phyloP scores from a whole-genome alignment of 1,140 invertebrate genomes.

The Melanaphis sacchari region DNA sequence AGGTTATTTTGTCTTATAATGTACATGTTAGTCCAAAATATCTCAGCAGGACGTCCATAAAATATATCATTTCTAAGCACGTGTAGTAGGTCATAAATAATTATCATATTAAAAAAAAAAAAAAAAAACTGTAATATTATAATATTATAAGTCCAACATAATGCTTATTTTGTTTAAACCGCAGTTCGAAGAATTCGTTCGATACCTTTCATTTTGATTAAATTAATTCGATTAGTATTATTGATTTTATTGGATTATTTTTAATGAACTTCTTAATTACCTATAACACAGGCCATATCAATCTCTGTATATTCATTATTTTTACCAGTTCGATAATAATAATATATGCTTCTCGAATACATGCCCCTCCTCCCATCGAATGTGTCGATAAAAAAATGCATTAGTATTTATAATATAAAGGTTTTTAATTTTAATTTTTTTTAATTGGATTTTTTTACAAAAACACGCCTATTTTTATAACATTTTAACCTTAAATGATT shows the following conservation, averaged over 20 bases:
- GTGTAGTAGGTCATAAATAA: too few species aligned
- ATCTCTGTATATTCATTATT: background rate
- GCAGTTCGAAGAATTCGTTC: background rate
- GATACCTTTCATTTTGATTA: slow-evolving; percentile 1
- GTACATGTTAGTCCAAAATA: background rate
- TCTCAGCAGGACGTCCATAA: background rate
- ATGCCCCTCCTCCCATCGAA: background rate
- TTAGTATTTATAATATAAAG: background rate
- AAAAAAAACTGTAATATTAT: background rate
- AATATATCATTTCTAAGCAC: background rate
- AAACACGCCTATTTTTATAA: background rate
- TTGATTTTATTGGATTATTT: background rate
- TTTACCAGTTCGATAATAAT: background rate
- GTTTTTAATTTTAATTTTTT: background rate
- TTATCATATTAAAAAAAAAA: background rate
- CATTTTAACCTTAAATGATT: background rate
- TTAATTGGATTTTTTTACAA: background rate
- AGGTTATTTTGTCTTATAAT: too few species aligned
- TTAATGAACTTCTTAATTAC: background rate
- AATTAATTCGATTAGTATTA: background rate
- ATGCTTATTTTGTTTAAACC: background rate
- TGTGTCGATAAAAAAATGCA: background rate
- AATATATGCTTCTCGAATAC: background rate
- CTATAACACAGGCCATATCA: background rate
- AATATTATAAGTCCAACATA: background rate